phyloP scores from a whole-genome alignment of 2,113 vertebrate genomes.

The Chloroceryle aenea region DNA sequence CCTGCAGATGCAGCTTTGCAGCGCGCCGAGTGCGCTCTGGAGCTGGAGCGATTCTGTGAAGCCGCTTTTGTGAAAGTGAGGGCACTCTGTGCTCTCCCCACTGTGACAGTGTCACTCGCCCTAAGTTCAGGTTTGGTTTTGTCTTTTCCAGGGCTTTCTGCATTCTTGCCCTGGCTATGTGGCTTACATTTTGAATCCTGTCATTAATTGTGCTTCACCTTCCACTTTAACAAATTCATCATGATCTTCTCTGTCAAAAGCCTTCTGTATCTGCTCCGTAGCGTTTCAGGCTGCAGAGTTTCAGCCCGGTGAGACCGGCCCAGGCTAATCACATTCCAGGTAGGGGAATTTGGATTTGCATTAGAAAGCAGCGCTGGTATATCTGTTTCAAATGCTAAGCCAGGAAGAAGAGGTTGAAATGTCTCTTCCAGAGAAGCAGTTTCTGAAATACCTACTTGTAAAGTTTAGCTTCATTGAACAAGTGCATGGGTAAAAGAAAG shows the following conservation, averaged over 20 bases:
- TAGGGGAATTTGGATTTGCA: conserved; percentile 9
- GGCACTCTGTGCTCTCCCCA: background rate
- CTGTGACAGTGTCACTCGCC: background rate
- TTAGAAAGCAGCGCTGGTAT: background rate
- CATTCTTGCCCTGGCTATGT: background rate
- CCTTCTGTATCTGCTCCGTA: background rate
- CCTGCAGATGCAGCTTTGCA: conserved; percentile 4
- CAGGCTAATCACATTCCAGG: background rate
- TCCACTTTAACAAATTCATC: background rate
- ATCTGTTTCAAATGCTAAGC: background rate
- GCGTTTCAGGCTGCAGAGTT: background rate
- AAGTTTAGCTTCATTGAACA: background rate
- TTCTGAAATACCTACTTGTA: background rate
- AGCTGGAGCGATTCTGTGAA: background rate
- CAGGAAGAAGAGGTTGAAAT: background rate
- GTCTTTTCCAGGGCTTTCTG: background rate
- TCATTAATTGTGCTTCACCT: background rate
- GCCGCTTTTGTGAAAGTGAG: background rate
- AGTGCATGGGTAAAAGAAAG: background rate
- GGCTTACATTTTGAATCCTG: background rate
- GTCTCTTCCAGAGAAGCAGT: background rate
- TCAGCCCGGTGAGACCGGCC: background rate
- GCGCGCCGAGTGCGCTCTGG: background rate
- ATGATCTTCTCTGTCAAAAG: background rate
- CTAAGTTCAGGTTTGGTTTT: background rate